Percentiles rank a stretch among this genome's conserved stretches.
Conservation (phyloP, 2,797 vertebrate genomes). For the Typhlichthys subterraneus region DNA sequence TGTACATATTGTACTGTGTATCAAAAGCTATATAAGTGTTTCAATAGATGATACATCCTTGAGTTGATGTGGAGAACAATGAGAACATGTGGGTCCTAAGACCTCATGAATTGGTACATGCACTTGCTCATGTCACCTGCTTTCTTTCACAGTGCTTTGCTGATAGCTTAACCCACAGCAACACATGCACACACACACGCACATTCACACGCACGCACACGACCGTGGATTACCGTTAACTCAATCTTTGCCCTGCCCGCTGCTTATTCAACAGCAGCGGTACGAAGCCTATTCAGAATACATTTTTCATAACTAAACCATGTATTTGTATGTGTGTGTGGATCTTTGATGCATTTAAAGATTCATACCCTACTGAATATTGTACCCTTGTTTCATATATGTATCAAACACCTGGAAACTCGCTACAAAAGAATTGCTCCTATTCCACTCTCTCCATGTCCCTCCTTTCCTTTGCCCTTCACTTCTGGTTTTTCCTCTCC, state of each 20-base stretch:
- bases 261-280: constrained; percentile 74
- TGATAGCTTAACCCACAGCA: constrained; percentile 33
- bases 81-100: no score
- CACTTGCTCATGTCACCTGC: constrained; percentile 23
- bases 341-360: constrained; percentile 50
- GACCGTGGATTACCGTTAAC: constrained; percentile 55
- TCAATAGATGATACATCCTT: constrained; percentile 34
- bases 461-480: no score
- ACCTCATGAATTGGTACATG: constrained; percentile 3
- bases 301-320: constrained; percentile 76
- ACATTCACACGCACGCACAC: constrained; percentile 16
- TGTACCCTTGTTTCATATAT: no score
- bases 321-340: constrained; percentile 30
- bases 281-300: constrained; percentile 71
- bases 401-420: no score
- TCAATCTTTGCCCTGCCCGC: constrained; percentile 59
- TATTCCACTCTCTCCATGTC: no score
- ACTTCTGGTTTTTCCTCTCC: neutral
- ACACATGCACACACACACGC: neutral
- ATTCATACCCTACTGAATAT: no score
- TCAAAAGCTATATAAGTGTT: constrained; percentile 27
- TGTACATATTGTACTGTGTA: constrained; percentile 15
- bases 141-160: constrained; percentile 35
- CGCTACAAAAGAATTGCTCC: no score
- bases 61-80: neutral